A percentile compares a stretch with the other conserved stretches of the same genome.
phyloP scores from a whole-genome alignment of 23 tunicate genomes.

The Clavelina lepadiformis region DNA sequence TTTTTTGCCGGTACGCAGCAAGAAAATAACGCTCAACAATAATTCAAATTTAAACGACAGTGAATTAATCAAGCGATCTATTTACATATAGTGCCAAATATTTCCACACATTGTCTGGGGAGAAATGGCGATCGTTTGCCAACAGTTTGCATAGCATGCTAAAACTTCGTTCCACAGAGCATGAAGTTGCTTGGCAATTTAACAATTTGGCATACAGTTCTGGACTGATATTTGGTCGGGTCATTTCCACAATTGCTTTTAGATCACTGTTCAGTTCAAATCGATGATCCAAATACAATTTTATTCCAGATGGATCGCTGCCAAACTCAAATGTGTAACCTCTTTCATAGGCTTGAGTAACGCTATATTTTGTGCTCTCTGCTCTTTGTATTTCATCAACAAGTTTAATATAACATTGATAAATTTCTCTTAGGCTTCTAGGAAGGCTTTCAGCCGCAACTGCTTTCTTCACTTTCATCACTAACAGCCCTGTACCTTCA shows the following conservation, averaged over 20 bases:
- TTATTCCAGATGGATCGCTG: conserved; percentile 13
- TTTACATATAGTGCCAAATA: too few species aligned
- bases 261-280: conserved; percentile 3
- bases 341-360: conserved; percentile 14
- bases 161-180: conserved; percentile 17
- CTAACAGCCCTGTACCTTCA: conserved; percentile 19
- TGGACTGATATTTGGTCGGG: conserved; percentile 20
- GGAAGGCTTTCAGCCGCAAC: conserved; percentile 9
- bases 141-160: conserved; percentile 23
- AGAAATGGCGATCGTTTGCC: conserved; percentile 6
- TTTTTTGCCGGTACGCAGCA: too few species aligned
- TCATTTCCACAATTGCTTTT: conserved; percentile 18
- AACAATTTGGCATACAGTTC: conserved; percentile 26
- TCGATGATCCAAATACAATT: conserved; percentile 6
- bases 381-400: conserved; percentile 4
- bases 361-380: conserved; percentile 23
- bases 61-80: too few species aligned
- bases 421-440: conserved; percentile 11
- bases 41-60: too few species aligned
- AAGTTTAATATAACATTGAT: conserved; percentile 8
- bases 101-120: too few species aligned
- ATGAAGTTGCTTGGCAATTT: conserved; percentile 23
- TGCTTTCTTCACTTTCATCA: conserved; percentile 17
- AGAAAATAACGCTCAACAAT: too few species aligned
- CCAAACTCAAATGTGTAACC: conserved; percentile 16